Percentiles rank a stretch among this genome's conserved stretches.
These are phyloP conservation scores for Itoplectis maculator DNA, from an alignment of 2,888 invertebrate genomes.

Conservation along the genomic window DNA sequence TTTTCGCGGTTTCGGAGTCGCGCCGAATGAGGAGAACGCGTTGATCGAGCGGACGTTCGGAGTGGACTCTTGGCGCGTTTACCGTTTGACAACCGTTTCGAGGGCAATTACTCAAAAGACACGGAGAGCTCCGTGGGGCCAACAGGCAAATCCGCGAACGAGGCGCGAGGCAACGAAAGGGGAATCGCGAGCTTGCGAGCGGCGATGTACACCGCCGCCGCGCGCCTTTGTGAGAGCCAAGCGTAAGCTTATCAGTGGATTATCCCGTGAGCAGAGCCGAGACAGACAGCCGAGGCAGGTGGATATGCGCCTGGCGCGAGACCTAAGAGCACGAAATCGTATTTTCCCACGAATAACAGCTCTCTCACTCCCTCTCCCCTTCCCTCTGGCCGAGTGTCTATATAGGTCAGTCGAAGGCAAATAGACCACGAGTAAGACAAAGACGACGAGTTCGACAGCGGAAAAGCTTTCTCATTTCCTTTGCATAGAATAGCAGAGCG, in stretches of 20 bases:
- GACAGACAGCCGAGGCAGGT: conserved; percentile 39
- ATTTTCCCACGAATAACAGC: conserved; percentile 40
- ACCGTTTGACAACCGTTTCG: conserved; percentile 10
- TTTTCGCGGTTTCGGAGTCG: conserved; percentile 10
- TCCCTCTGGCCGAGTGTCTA: conserved; percentile 7
- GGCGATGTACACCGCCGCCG: conserved; percentile 5
- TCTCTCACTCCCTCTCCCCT: too few relatives aligned
- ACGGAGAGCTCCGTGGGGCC: conserved; percentile 24
- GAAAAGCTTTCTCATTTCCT: conserved; percentile 56
- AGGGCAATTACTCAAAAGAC: conserved; percentile 23
- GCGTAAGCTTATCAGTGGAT: conserved; percentile 66
- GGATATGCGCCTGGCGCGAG: conserved; percentile 1
- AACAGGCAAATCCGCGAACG: conserved; percentile 10
- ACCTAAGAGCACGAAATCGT: conserved; percentile 46
- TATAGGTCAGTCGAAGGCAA: not conserved
- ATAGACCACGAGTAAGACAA: not conserved
- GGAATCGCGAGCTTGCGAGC: conserved; percentile 26
- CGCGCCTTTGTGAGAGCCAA: conserved; percentile 32
- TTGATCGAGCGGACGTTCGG: too few relatives aligned
- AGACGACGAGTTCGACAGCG: conserved; percentile 31
- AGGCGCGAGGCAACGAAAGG: conserved; percentile 47
- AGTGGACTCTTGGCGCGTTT: too few relatives aligned
- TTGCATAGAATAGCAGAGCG: conserved; percentile 43
- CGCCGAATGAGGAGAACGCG: too few relatives aligned
- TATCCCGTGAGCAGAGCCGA: conserved; percentile 58